Conservation (phyloP, 2,797 vertebrate species). For the Neostethus bicornis region DNA sequence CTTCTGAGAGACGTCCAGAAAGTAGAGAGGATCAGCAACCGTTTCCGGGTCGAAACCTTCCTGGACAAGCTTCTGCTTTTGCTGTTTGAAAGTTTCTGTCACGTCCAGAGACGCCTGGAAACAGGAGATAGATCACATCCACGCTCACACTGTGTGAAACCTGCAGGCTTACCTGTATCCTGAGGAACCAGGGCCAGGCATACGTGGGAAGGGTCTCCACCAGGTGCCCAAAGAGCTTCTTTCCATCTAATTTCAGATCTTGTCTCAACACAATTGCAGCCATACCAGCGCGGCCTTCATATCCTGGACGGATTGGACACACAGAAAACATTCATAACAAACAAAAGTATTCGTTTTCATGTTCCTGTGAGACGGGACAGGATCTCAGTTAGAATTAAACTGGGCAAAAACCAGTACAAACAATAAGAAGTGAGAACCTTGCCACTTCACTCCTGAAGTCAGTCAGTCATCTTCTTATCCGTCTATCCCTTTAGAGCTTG, state of each 20-base stretch:
- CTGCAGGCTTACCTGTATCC: constrained; percentile 80
- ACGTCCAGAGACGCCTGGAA: constrained; percentile 81
- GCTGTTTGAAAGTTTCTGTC: constrained; percentile 91
- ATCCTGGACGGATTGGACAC: constrained; percentile 66
- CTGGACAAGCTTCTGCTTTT: constrained; percentile 82
- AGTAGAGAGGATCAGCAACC: constrained; percentile 75
- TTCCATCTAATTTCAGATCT: constrained; percentile 71
- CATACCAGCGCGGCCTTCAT: constrained; percentile 89
- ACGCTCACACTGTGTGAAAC: not conserved
- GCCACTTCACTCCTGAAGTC: too few relatives aligned
- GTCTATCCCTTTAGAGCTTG: too few relatives aligned
- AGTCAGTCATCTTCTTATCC: too few relatives aligned
- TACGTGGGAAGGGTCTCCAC: constrained; percentile 80
- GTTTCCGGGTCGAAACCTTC: constrained; percentile 80
- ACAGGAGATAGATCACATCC: not conserved
- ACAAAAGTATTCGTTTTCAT: too few relatives aligned
- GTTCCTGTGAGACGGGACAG: too few relatives aligned
- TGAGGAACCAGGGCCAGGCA: constrained; percentile 86
- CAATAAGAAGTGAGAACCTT: too few relatives aligned
- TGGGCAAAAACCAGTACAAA: too few relatives aligned
- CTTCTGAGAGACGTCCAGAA: constrained; percentile 76
- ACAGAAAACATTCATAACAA: too few relatives aligned
- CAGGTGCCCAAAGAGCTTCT: constrained; percentile 73
- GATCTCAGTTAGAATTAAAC: too few relatives aligned
- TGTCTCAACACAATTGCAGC: constrained; percentile 83